Evolutionary conservation across 2,888 invertebrate species (phyloP), one percentile per base, ranked within the genome.

Genomic region (Dyspetes luteomarginatus): DNA sequence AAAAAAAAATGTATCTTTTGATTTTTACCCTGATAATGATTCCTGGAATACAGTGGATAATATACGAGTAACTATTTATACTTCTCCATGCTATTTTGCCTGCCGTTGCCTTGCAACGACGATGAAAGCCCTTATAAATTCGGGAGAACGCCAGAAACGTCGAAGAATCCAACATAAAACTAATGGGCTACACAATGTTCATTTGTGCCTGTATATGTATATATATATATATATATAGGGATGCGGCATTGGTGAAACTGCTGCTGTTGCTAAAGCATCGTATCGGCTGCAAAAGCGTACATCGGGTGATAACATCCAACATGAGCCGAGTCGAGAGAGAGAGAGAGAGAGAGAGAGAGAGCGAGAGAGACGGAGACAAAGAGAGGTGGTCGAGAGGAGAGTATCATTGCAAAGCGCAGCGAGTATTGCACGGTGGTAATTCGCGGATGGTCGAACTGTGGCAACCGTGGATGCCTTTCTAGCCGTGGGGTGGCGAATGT

Each of bases 261-360:
- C 12, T 36, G 64, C 50, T 50, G 84, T 83, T 84, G 85, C 85
- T 83, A 86, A 89, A 85, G 86, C 86, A 84, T 86, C 85, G 86
- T 85, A 88, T 88, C 86, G 86, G 88, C 87, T 84, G 85, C 86
- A 87, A 36, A 89, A 89, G 87, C 87, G 86, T 85, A 87, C 84
- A 85, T 82, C 85, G 86, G 85, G 86, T 89, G 90, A 90, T 90
- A 90, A 89, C 87, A 88, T 88, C 87, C 88, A 84, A 82, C 83
- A n/a, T 50, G 58, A 24, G 55, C 3, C 24, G n/a, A 45, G 45
- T 12, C 4, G 55, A 15, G 30, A 15, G 41, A 55, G 41, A 15
- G 28, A 58, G 30, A 52, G 58, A 19, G 36, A 48, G 22, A 36
- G 56, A 65, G 75, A 56, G 56, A 17, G 24, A 58, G 1, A 58